phyloP scores from a whole-genome alignment of 2,888 invertebrate species.

The Mythimna vitellina region DNA sequence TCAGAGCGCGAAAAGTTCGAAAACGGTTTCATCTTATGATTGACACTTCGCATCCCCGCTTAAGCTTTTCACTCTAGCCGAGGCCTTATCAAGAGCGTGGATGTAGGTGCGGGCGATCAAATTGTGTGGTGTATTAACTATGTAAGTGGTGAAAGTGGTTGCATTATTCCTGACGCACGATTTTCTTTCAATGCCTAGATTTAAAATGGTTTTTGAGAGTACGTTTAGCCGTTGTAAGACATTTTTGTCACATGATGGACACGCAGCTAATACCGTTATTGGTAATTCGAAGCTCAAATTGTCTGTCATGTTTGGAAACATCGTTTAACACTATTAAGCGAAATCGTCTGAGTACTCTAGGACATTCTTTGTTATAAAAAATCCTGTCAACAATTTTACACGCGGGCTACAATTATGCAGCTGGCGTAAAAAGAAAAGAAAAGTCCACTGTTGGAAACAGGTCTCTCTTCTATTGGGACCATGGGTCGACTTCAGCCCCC shows the following conservation, averaged over 20 bases:
- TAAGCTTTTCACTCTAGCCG: background rate
- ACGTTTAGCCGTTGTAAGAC: background rate
- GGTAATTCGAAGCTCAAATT: background rate
- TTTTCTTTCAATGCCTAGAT: slow-evolving; percentile 40
- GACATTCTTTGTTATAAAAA: no score
- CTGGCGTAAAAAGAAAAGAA: no score
- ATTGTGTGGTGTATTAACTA: slow-evolving; percentile 34
- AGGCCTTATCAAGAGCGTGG: slow-evolving; percentile 28
- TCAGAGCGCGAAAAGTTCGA: background rate
- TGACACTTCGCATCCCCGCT: background rate
- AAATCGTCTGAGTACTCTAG: background rate
- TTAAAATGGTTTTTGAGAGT: slow-evolving; percentile 27
- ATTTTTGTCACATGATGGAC: slow-evolving; percentile 17
- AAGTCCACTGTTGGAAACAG: no score
- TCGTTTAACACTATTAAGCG: background rate
- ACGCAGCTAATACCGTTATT: background rate
- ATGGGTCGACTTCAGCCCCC: no score
- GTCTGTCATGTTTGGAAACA: background rate
- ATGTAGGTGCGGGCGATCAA: slow-evolving; percentile 26
- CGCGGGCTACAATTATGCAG: no score
- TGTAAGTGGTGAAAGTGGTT: slow-evolving; percentile 34
- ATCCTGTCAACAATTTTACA: no score
- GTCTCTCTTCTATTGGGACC: no score
- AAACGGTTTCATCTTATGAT: background rate
- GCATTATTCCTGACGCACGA: slow-evolving; percentile 38